A percentile compares a stretch with the other conserved stretches of the same genome.
phyloP scores from a whole-genome alignment of 2,797 vertebrate genomes.

The Halcyon leucocephala region DNA sequence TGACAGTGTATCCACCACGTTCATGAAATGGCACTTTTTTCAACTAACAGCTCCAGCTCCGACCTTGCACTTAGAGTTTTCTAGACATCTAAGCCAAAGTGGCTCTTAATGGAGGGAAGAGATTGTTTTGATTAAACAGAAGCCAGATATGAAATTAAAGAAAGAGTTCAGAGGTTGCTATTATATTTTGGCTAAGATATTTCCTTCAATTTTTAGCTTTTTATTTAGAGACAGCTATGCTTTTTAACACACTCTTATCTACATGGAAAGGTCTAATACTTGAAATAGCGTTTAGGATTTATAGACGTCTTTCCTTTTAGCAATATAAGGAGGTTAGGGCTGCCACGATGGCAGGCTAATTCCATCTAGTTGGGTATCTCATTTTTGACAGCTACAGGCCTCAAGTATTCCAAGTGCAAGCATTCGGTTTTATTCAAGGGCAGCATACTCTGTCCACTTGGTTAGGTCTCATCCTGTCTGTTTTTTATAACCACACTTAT shows the following conservation, averaged over 20 bases:
- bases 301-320: background rate
- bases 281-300: background rate
- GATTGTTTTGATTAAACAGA: conserved; percentile 66
- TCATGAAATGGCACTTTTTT: conserved; percentile 31
- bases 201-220: conserved; percentile 22
- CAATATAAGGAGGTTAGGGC: background rate
- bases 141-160: conserved; percentile 57
- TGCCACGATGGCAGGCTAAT: background rate
- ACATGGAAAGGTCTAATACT: background rate
- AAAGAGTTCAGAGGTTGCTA: conserved; percentile 26
- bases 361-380: background rate
- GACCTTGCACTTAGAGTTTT: conserved; percentile 18
- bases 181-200: conserved; percentile 43
- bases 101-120: conserved; percentile 49
- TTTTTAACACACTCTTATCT: conserved; percentile 52
- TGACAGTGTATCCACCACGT: background rate
- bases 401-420: background rate
- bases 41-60: background rate
- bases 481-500: background rate
- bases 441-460: background rate
- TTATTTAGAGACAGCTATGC: conserved; percentile 13
- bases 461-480: background rate
- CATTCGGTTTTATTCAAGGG: background rate
- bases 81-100: conserved; percentile 59
- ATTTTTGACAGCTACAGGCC: background rate